These are phyloP conservation scores for Chloropsis hardwickii DNA, from an alignment of 2,113 vertebrate species.

Conservation along the genomic window DNA sequence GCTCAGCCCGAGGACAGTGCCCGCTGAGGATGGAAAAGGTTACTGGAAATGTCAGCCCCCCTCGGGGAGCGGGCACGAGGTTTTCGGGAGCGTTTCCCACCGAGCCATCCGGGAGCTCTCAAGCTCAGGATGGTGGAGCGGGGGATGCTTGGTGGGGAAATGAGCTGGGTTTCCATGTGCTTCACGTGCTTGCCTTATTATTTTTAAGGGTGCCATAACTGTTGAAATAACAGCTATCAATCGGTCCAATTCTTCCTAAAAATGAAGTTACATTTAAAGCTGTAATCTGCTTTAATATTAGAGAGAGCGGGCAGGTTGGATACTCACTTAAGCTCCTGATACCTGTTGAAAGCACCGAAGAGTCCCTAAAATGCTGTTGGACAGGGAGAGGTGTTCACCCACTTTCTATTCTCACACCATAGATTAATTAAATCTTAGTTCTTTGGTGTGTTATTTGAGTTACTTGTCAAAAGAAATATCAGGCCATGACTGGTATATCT, in stretches of 20 bases:
- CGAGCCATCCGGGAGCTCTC: background rate
- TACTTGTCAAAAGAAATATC: background rate
- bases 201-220: background rate
- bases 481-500: background rate
- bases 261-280: background rate
- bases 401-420: background rate
- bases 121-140: background rate
- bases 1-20: background rate
- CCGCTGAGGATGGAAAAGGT: background rate
- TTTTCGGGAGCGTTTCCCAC: background rate
- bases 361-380: background rate
- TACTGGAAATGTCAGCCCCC: background rate
- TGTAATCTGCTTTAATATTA: background rate
- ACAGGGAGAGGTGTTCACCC: background rate
- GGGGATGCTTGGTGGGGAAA: background rate
- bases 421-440: background rate
- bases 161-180: background rate
- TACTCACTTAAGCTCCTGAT: background rate
- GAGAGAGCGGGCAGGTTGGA: background rate
- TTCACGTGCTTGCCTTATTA: background rate
- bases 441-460: accelerated
- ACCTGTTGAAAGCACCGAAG: background rate
- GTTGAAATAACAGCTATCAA: background rate
- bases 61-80: background rate
- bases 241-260: accelerated